These are phyloP conservation scores for Dasypolia templi DNA, from an alignment of 2,888 invertebrate genomes.

Conservation along the genomic window DNA sequence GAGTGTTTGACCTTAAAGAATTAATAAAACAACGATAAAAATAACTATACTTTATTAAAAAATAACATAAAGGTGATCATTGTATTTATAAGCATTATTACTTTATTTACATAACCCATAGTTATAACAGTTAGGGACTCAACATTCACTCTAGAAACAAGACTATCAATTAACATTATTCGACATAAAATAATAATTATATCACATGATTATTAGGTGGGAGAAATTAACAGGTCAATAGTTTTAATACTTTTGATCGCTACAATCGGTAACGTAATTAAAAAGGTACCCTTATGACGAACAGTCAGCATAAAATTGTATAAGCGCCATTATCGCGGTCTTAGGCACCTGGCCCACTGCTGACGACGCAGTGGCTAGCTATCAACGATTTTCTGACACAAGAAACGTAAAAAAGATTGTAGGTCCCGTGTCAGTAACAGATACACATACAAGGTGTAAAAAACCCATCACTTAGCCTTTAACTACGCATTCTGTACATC, in stretches of 20 bases:
- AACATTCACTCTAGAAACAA: conserved; percentile 47
- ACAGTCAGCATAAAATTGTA: neutral
- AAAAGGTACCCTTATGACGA: neutral
- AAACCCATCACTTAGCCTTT: too few relatives aligned
- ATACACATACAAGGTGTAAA: too few relatives aligned
- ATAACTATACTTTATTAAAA: conserved; percentile 62
- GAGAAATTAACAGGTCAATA: conserved; percentile 48
- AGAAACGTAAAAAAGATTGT: too few relatives aligned
- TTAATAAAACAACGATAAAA: conserved; percentile 28
- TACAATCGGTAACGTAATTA: neutral
- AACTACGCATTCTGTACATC: too few relatives aligned
- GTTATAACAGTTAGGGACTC: conserved; percentile 43
- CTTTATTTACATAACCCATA: conserved; percentile 48
- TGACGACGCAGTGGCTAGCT: too few relatives aligned
- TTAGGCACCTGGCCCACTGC: too few relatives aligned
- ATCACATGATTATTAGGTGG: conserved; percentile 75
- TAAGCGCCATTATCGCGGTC: too few relatives aligned
- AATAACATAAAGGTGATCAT: conserved; percentile 51
- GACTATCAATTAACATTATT: conserved; percentile 49
- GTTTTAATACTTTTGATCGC: conserved; percentile 12
- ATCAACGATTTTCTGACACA: too few relatives aligned
- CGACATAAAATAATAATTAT: conserved; percentile 53
- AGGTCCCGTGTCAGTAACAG: too few relatives aligned
- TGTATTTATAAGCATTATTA: conserved; percentile 47
- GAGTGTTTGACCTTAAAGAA: neutral